A percentile compares a stretch with the other conserved stretches of the same genome.
These are phyloP conservation scores for Platyscapa corneri DNA, from an alignment of 1,140 invertebrate genomes.

Conservation along the genomic window DNA sequence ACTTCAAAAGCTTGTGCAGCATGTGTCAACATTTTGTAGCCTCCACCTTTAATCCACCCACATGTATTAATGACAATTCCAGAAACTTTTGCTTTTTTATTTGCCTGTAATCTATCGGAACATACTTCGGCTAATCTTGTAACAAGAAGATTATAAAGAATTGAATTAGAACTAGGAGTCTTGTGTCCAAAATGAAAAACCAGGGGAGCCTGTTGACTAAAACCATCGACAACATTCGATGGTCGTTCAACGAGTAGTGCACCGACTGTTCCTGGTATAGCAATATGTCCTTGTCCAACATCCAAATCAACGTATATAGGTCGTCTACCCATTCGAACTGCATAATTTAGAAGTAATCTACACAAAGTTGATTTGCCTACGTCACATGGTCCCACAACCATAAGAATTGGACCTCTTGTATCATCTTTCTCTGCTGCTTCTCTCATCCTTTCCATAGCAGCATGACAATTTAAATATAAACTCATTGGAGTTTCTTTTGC, in stretches of 20 bases:
- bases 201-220: conserved; percentile 91
- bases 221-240: conserved; percentile 93
- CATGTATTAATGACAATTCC: conserved; percentile 99
- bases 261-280: conserved; percentile 93
- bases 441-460: conserved; percentile 92
- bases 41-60: conserved; percentile 95
- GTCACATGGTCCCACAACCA: conserved; percentile 95
- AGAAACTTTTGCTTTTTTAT: conserved; percentile 90
- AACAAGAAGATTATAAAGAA: conserved; percentile 91
- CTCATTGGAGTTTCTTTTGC: conserved; percentile 98
- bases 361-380: conserved; percentile 97
- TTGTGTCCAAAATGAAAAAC: conserved; percentile 97
- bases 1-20: conserved; percentile 96
- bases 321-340: conserved; percentile 87
- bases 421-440: conserved; percentile 84
- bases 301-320: conserved; percentile 97
- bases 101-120: conserved; percentile 87
- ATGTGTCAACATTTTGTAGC: conserved; percentile 88
- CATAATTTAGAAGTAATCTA: conserved; percentile 94
- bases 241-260: conserved; percentile 93
- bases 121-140: conserved; percentile 90
- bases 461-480: conserved; percentile 96
- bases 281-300: conserved; percentile 95
- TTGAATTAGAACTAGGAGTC: conserved; percentile 83
- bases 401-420: conserved; percentile 85